Conservation (phyloP, 2,113 vertebrate genomes). For the Phocoena sinus region DNA sequence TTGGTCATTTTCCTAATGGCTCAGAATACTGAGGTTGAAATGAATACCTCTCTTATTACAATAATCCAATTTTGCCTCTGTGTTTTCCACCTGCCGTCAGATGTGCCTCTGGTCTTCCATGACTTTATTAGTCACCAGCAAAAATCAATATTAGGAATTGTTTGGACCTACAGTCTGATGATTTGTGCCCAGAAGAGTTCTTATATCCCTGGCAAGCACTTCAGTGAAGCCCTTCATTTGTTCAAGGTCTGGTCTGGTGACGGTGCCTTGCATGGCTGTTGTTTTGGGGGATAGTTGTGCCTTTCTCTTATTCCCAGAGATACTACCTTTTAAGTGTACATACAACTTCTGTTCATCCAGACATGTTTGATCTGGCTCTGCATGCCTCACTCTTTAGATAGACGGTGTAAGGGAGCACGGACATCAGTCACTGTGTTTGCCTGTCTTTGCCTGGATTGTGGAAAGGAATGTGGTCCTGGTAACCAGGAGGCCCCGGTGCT, state of each 20-base stretch:
- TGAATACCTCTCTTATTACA: fast-evolving
- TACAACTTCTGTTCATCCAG: not conserved
- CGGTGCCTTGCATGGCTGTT: not conserved
- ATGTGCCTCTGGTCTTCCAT: not conserved
- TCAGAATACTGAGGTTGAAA: not conserved
- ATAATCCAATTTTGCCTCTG: not conserved
- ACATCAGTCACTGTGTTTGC: not conserved
- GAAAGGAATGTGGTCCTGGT: not conserved
- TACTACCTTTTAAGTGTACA: not conserved
- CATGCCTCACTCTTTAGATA: not conserved
- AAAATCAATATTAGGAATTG: not conserved
- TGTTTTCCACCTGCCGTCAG: not conserved
- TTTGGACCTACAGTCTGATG: not conserved
- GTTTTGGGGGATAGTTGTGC: not conserved
- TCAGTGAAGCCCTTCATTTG: not conserved
- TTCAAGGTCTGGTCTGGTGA: not conserved
- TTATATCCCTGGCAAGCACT: not conserved
- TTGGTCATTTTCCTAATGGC: not conserved
- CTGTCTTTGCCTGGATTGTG: not conserved
- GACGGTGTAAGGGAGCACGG: not conserved
- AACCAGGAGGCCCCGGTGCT: fast-evolving
- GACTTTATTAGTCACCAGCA: not conserved
- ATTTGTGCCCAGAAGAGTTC: no score
- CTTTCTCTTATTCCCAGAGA: not conserved
- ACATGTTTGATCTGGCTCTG: not conserved